Conservation (phyloP, 2,888 invertebrate species). For the Dysmachus trigonus region DNA sequence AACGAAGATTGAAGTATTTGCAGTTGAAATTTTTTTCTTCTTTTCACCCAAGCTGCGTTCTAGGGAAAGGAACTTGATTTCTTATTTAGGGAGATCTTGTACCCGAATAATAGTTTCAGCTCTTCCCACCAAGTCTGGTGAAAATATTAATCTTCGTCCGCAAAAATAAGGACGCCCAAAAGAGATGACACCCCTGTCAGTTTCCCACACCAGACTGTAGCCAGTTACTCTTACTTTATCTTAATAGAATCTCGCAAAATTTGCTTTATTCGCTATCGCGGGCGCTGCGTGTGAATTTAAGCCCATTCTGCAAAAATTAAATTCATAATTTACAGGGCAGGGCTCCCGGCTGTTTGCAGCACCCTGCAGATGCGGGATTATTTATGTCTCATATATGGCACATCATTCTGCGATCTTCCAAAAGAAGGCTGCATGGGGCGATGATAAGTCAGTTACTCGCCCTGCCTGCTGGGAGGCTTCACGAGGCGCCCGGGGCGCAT, state of each 20-base stretch:
- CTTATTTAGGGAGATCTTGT: background rate
- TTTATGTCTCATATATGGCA: slow-evolving; percentile 15
- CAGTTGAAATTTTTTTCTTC: background rate
- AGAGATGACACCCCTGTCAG: background rate
- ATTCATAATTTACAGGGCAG: slow-evolving; percentile 16
- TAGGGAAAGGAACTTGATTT: background rate
- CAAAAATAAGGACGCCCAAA: background rate
- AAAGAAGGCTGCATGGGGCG: background rate
- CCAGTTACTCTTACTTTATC: slow-evolving; percentile 18
- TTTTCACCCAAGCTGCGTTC: background rate
- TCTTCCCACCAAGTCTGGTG: background rate
- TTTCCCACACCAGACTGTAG: background rate
- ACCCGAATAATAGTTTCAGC: background rate
- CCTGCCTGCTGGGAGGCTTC: background rate
- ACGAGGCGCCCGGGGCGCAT: no score
- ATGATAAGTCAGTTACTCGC: background rate
- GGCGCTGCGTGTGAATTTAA: background rate
- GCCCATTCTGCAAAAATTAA: slow-evolving; percentile 30
- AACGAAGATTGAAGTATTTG: background rate
- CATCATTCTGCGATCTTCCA: background rate
- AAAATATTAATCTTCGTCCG: background rate
- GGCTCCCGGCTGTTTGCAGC: background rate
- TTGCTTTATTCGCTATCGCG: slow-evolving; percentile 20
- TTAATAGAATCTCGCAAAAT: slow-evolving; percentile 30
- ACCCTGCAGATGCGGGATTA: slow-evolving; percentile 8